Conservation (phyloP, 2,888 invertebrate genomes). For the Pyrrhia umbra region DNA sequence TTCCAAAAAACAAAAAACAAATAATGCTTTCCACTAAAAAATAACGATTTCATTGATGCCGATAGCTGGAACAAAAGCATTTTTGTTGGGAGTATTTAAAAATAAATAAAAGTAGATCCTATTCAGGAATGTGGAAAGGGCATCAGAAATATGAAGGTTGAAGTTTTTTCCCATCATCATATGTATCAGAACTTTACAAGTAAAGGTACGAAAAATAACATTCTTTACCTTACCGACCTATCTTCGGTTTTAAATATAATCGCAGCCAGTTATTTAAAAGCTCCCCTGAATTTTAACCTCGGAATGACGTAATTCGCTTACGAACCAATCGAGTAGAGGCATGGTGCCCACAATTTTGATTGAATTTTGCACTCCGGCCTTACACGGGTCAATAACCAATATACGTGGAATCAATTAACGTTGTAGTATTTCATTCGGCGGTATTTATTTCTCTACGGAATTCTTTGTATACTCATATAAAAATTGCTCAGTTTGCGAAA, state of each 20-base stretch:
- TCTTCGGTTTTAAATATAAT: not conserved
- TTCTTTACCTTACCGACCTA: too few species aligned
- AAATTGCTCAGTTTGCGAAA: not conserved
- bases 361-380: conserved; percentile 31
- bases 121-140: too few species aligned
- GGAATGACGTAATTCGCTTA: conserved; percentile 15
- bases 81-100: too few species aligned
- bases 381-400: conserved; percentile 23
- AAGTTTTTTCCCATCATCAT: too few species aligned
- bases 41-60: too few species aligned
- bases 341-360: conserved; percentile 31
- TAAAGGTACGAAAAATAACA: too few species aligned
- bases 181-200: too few species aligned
- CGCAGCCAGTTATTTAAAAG: not conserved
- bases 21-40: too few species aligned
- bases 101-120: too few species aligned
- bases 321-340: conserved; percentile 10
- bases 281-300: conserved; percentile 10
- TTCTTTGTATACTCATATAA: not conserved
- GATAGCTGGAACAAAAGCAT: too few species aligned
- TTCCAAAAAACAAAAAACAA: too few species aligned
- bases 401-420: conserved; percentile 17
- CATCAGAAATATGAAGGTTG: too few species aligned
- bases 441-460: conserved; percentile 1
- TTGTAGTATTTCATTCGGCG: conserved; percentile 8